These are phyloP conservation scores for Drosophila lacertosa DNA, from an alignment of 1,140 invertebrate species.

Conservation along the genomic window DNA sequence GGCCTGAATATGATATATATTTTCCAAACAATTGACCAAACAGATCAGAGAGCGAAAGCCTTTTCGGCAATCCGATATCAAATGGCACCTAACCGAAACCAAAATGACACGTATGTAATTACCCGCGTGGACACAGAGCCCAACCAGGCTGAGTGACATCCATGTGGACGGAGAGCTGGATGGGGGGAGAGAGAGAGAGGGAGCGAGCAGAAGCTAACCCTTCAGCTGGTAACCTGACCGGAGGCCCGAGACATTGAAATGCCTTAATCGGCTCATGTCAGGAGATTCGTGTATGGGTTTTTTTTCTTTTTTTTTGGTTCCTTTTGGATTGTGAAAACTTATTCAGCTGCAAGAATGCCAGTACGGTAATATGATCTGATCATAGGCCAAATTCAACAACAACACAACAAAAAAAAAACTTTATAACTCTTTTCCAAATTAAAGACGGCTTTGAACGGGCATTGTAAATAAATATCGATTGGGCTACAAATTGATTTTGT, in stretches of 20 bases:
- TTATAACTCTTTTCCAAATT: slow-evolving; percentile 45
- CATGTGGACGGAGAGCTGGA: not conserved
- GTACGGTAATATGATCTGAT: slow-evolving; percentile 72
- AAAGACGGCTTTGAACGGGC: slow-evolving; percentile 51
- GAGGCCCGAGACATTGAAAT: slow-evolving; percentile 79
- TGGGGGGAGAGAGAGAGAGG: not conserved
- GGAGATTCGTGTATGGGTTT: slow-evolving; percentile 51
- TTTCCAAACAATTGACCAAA: slow-evolving; percentile 83
- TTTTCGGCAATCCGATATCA: slow-evolving; percentile 76
- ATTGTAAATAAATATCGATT: slow-evolving; percentile 8
- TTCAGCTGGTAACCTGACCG: slow-evolving; percentile 39
- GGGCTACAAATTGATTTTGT: slow-evolving; percentile 9
- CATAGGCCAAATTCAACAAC: slow-evolving; percentile 44
- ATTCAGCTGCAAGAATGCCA: slow-evolving; percentile 74
- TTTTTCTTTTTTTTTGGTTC: slow-evolving; percentile 6
- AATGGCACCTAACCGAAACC: slow-evolving; percentile 81
- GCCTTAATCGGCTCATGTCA: slow-evolving; percentile 83
- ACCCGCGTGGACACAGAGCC: slow-evolving; percentile 67
- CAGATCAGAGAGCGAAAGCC: slow-evolving; percentile 45
- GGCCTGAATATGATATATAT: slow-evolving; percentile 63
- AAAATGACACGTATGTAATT: slow-evolving; percentile 83
- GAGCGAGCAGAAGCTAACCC: slow-evolving; percentile 9
- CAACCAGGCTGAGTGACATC: slow-evolving; percentile 11
- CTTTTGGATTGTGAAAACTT: slow-evolving; percentile 50
- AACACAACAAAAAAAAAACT: slow-evolving; percentile 36